Base-by-base conservation (phyloP, 2,888 invertebrate genomes). In the Hipparchia semele region DNA sequence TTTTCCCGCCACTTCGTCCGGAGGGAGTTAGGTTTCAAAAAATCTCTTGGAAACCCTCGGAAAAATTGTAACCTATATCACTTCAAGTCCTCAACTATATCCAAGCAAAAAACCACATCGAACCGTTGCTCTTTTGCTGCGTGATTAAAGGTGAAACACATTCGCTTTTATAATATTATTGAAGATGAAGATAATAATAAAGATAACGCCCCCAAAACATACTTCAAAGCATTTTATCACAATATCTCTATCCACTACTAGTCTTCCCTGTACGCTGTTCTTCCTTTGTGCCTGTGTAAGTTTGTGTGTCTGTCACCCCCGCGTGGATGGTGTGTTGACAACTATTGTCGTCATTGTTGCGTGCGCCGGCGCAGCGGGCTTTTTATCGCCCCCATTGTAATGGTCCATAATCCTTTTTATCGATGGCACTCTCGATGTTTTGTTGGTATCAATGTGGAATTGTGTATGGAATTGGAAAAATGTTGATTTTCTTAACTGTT, bases 241-340 rank as follows among this genome's bases (percentile, higher is more conserved):
- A 8, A 23, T 59, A 68, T 64, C 56, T 71, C n/a, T 53, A 68
- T 68, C 53, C 46, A 23, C 23, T 60, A 33, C 39, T 53, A 53
- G 9, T 65, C 72, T 62, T 68, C 72, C 73, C 72, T 68, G 72
- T 39, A 74, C 76, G 71, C 74, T 74, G 73, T 88, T 88, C 53
- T 65, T 33, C 53, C 53, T 65, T 62, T 39, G 59, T 59, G 10
- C 33, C 1, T 33, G 51, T 64, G 23, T 65, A 2, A 13, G 64
- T 65, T 12, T 53, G 3, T 39, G 5, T 39, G 87, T 88, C 82
- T 81, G 84, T 84, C 84, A 81, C 81, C 82, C 83, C 84, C 82
- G 79, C 80, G 77, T 77, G 78, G 75, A 78, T 75, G 73, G 80
- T 85, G 87, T 87, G 92, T 88, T 90, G 90, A 92, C 92, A 90